phyloP scores from a whole-genome alignment of 2,113 vertebrate species.

The Solea senegalensis region DNA sequence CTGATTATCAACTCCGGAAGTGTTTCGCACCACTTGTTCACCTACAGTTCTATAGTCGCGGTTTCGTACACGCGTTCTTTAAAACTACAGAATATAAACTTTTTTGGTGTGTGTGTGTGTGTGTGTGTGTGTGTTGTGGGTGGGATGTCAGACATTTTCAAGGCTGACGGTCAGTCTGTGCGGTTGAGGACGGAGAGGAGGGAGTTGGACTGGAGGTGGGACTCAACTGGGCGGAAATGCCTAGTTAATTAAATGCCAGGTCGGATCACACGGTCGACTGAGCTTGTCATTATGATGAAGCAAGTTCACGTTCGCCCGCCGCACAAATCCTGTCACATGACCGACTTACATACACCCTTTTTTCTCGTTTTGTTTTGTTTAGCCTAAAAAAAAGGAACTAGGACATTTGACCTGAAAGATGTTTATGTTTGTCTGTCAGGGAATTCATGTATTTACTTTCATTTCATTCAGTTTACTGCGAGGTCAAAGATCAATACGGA shows the following conservation, averaged over 20 bases:
- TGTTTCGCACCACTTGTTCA: constrained; percentile 11
- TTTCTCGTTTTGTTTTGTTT: background rate
- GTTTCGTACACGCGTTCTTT: too few relatives aligned
- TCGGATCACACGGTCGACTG: constrained; percentile 70
- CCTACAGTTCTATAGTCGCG: constrained; percentile 7
- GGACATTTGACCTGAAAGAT: background rate
- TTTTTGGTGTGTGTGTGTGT: too few relatives aligned
- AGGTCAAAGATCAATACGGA: constrained; percentile 17
- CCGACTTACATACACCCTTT: background rate
- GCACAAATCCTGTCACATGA: constrained; percentile 2
- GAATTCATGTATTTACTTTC: background rate
- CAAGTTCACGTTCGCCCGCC: constrained; percentile 21
- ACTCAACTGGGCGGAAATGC: constrained; percentile 46
- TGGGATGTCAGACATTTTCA: too few relatives aligned
- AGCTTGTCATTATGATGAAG: constrained; percentile 25
- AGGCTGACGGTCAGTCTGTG: constrained; percentile 13
- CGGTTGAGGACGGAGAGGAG: background rate
- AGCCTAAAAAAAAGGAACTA: background rate
- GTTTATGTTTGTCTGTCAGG: background rate
- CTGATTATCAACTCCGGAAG: constrained; percentile 36
- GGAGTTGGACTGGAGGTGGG: constrained; percentile 7
- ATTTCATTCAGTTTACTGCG: too few relatives aligned
- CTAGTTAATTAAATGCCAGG: constrained; percentile 76
- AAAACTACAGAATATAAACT: too few relatives aligned
- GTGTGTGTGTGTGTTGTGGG: too few relatives aligned